phyloP scores from a whole-genome alignment of 2,113 vertebrate genomes.

The Reinhardtius hippoglossoides region DNA sequence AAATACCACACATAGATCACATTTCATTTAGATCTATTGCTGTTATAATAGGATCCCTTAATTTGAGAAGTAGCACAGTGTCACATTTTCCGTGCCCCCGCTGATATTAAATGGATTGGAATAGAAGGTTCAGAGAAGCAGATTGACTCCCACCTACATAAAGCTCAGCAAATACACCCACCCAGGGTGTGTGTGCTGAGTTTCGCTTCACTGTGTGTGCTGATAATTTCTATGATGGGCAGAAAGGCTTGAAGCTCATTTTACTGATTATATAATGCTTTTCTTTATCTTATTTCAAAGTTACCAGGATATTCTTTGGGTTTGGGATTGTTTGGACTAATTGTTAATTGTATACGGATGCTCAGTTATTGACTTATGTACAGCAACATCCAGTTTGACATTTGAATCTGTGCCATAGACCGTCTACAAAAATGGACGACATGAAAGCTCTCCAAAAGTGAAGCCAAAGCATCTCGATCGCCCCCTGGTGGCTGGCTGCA shows the following conservation, averaged over 20 bases:
- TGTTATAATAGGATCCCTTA: conserved; percentile 6
- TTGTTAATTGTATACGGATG: background rate
- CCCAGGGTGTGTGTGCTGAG: background rate
- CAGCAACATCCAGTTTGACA: background rate
- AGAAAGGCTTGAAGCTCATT: background rate
- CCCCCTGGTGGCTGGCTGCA: too few relatives aligned
- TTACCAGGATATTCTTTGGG: too few relatives aligned
- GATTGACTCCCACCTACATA: conserved; percentile 42
- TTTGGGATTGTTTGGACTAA: background rate
- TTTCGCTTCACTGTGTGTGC: background rate
- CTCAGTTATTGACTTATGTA: background rate
- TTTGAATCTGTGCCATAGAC: too few relatives aligned
- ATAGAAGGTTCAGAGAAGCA: conserved; percentile 21
- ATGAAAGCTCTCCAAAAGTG: too few relatives aligned
- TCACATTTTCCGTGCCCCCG: conserved; percentile 20
- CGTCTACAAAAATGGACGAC: too few relatives aligned
- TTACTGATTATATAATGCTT: background rate
- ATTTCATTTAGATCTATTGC: conserved; percentile 16
- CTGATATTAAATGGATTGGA: conserved; percentile 28
- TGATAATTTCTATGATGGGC: background rate
- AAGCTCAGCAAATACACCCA: conserved; percentile 11
- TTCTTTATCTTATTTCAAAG: too few relatives aligned
- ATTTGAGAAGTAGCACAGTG: conserved; percentile 34
- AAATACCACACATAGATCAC: background rate
- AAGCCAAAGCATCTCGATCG: too few relatives aligned